These are phyloP conservation scores for Acleris holmiana DNA, from an alignment of 2,888 invertebrate species.

Conservation along the genomic window DNA sequence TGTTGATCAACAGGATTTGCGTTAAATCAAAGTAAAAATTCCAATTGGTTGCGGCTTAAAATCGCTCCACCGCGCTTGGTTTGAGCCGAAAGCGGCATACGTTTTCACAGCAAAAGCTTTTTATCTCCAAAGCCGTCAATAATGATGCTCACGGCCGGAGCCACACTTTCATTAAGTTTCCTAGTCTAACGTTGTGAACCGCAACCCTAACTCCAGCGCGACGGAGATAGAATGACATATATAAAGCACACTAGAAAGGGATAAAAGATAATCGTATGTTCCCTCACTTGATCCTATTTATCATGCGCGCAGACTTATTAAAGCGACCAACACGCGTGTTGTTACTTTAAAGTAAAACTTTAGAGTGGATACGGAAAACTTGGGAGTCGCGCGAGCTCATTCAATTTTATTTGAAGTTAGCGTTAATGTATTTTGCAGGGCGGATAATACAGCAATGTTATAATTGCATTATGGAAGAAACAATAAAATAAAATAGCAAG, in stretches of 20 bases:
- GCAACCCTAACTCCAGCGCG: slow-evolving; percentile 49
- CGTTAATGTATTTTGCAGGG: slow-evolving; percentile 9
- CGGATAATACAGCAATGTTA: background rate
- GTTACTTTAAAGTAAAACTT: slow-evolving; percentile 65
- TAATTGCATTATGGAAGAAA: slow-evolving; percentile 10
- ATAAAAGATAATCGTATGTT: slow-evolving; percentile 45
- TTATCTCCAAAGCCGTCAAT: slow-evolving; percentile 75
- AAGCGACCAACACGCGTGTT: slow-evolving; percentile 75
- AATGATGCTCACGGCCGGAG: slow-evolving; percentile 70
- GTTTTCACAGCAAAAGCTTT: slow-evolving; percentile 72
- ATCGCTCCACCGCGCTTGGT: slow-evolving; percentile 49
- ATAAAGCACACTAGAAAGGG: slow-evolving; percentile 24
- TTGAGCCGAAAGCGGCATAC: slow-evolving; percentile 69
- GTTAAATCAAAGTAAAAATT: slow-evolving; percentile 47
- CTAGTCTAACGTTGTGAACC: slow-evolving; percentile 64
- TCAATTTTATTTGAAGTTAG: slow-evolving; percentile 39
- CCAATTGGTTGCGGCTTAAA: slow-evolving; percentile 43
- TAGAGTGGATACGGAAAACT: slow-evolving; percentile 60
- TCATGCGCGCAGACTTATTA: slow-evolving; percentile 78
- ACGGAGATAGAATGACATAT: slow-evolving; percentile 18
- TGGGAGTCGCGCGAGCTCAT: slow-evolving; percentile 51
- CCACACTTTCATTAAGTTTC: slow-evolving; percentile 77
- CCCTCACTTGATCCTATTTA: slow-evolving; percentile 79
- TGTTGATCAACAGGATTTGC: slow-evolving; percentile 14
- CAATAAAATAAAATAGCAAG: background rate